Conservation (phyloP, 2,797 vertebrate genomes). For the Epinephelus malabaricus region DNA sequence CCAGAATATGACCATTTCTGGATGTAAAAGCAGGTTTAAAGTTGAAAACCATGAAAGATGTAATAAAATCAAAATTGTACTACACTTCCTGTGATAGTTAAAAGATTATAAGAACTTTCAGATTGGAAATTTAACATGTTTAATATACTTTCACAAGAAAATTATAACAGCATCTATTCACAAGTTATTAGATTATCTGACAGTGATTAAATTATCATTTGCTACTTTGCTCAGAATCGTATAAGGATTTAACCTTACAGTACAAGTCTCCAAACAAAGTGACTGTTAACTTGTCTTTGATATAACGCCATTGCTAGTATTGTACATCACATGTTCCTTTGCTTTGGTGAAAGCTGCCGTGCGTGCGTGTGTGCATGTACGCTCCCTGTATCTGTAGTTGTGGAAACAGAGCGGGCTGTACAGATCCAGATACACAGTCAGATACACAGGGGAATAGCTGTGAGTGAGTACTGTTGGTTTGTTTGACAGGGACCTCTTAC, state of each 20-base stretch:
- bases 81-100: neutral
- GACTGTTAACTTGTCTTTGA: constrained; percentile 67
- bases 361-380: constrained; percentile 34
- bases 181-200: constrained; percentile 7
- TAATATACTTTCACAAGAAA: neutral
- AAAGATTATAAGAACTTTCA: neutral
- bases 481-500: constrained; percentile 86
- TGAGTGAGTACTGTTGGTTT: constrained; percentile 85
- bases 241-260: constrained; percentile 33
- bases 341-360: constrained; percentile 63
- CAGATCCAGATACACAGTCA: constrained; percentile 77
- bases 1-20: neutral
- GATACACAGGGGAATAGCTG: constrained; percentile 78
- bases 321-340: constrained; percentile 63
- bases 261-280: constrained; percentile 36
- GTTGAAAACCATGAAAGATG: neutral
- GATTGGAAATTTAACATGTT: neutral
- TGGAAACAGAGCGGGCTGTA: constrained; percentile 67
- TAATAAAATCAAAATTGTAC: neutral
- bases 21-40: neutral
- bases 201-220: constrained; percentile 27
- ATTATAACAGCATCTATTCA: neutral
- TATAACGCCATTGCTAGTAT: constrained; percentile 54
- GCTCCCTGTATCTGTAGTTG: constrained; percentile 58
- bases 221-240: constrained; percentile 33